Evolutionary conservation across 2,797 vertebrate genomes (phyloP), one percentile per base, ranked within the genome.

Genomic region (Stomatorhinus walkeri): DNA sequence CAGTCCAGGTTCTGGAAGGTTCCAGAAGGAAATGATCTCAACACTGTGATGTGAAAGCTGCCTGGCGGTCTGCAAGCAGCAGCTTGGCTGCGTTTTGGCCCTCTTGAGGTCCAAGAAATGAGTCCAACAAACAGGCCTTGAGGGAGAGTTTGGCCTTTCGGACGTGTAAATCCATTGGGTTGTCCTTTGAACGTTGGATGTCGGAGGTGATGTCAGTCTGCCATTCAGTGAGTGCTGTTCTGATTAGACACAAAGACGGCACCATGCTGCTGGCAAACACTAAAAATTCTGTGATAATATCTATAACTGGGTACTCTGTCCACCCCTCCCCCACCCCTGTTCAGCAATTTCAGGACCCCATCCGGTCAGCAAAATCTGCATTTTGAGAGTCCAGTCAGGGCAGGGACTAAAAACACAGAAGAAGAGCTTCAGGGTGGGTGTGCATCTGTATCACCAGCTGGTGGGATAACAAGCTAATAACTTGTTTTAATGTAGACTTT

Each of bases 31-130:
- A 76, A 76, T 76, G 32, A 76, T 19, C 68, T 76, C 1, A 52
- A 85, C 88, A 59, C 24, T 68, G 88, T 51, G 83, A 40, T n/a
- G 51, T 46, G 79, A 89, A 46, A 88, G 86, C 32, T 85, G 64
- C 49, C n/a, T 87, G 88, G 89, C 88, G 87, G 72, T 49, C 24
- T 32, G 8, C 7, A 72, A 64, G 12, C 72, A 72, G 56, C 88
- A 88, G 88, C 89, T 85, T 68, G 79, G 72, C 48, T 36, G 76
- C 22, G 16, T 64, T 64, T 36, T 54, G 32, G 12, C 28, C 4
- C 12, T 5, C 48, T 54, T 48, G 9, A 22, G 48, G 84, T 48
- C 84, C 51, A 36, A n/a, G 51, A 56, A 86, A 51, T 52, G 6
- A 32, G 14, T 56, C 49, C 10, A 22, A 8, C 51, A 54, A 54